Evolutionary conservation across 1,140 invertebrate genomes (phyloP).

Genomic region (Holotrichia oblita): DNA sequence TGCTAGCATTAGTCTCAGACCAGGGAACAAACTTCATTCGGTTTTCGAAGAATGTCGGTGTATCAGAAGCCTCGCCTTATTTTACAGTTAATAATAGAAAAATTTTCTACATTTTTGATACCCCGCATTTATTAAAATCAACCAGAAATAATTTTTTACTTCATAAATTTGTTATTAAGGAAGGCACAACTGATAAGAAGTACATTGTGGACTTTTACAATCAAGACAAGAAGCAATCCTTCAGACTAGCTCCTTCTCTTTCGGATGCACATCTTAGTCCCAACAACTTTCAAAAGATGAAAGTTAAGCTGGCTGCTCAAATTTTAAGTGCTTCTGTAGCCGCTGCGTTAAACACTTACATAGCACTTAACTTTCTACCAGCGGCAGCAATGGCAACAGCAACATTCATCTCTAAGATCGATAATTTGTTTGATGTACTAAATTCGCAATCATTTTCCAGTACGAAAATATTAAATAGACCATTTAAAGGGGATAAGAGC

Average conservation of each 20-base stretch:
- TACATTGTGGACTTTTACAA: slow-evolving; percentile 41
- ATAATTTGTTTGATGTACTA: too few relatives aligned
- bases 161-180: slow-evolving; percentile 43
- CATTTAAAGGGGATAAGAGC: too few relatives aligned
- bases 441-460: too few relatives aligned
- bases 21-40: slow-evolving; percentile 49
- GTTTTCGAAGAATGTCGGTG: slow-evolving; percentile 46
- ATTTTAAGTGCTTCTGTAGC: slow-evolving; percentile 53
- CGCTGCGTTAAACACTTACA: slow-evolving; percentile 49
- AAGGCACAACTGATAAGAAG: slow-evolving; percentile 2
- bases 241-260: slow-evolving; percentile 47
- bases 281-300: slow-evolving; percentile 56
- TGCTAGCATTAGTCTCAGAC: slow-evolving; percentile 47
- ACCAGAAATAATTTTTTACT: slow-evolving; percentile 43
- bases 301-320: slow-evolving; percentile 54
- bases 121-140: slow-evolving; percentile 50
- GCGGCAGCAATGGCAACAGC: too few relatives aligned
- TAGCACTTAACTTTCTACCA: neutral
- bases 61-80: slow-evolving; percentile 37
- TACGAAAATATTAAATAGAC: too few relatives aligned
- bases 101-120: slow-evolving; percentile 52
- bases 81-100: neutral
- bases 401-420: too few relatives aligned
- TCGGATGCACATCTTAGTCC: slow-evolving; percentile 54
- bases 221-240: slow-evolving; percentile 44